Conservation (phyloP, 2,888 invertebrate species). For the Teleiodes luculella region DNA sequence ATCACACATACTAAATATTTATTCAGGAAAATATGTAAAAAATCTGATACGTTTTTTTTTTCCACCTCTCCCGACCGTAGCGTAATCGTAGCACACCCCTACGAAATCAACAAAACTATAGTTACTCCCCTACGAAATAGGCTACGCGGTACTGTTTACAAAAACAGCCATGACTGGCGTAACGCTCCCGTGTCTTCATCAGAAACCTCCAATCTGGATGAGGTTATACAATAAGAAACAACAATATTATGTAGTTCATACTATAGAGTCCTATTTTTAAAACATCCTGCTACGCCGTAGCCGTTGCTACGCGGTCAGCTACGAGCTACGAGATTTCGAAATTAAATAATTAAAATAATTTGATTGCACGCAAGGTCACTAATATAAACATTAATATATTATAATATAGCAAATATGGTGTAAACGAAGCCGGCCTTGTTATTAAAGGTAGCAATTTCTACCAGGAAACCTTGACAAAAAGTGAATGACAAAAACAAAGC, state of each 20-base stretch:
- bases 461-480: too few species aligned
- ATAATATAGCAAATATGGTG: too few species aligned
- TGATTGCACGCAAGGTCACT: too few species aligned
- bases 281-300: slow-evolving; percentile 19
- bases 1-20: too few species aligned
- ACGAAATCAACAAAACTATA: too few species aligned
- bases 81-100: slow-evolving; percentile 33
- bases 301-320: background rate
- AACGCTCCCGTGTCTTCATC: slow-evolving; percentile 63
- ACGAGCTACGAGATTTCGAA: slow-evolving; percentile 19
- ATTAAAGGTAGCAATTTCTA: too few species aligned
- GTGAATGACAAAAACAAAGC: too few species aligned
- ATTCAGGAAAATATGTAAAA: too few species aligned
- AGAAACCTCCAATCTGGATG: slow-evolving; percentile 48
- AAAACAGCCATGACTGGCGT: slow-evolving; percentile 71
- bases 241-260: too few species aligned
- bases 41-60: too few species aligned
- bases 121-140: slow-evolving; percentile 33
- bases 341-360: slow-evolving; percentile 22
- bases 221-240: background rate
- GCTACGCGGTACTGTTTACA: slow-evolving; percentile 58
- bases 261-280: slow-evolving; percentile 24
- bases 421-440: too few species aligned
- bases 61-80: slow-evolving; percentile 14
- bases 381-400: too few species aligned